Conservation (phyloP, 2,888 invertebrate species). For the Saturnia japonica region DNA sequence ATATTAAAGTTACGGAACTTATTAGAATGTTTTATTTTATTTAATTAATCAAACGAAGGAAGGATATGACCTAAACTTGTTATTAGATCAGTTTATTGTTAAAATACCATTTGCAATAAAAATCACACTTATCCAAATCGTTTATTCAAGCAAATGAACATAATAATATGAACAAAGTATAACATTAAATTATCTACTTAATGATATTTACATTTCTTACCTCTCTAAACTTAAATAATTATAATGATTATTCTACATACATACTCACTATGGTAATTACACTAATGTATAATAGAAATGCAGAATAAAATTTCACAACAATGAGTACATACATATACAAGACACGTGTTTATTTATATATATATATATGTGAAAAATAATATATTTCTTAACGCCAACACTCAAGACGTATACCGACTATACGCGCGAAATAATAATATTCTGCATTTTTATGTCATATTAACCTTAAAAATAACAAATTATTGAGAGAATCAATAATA, state of each 20-base stretch:
- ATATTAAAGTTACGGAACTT: no score
- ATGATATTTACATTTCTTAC: conserved; percentile 80
- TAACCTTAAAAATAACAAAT: conserved; percentile 54
- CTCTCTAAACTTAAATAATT: conserved; percentile 69
- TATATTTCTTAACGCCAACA: conserved; percentile 29
- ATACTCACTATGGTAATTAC: conserved; percentile 69
- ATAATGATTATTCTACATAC: conserved; percentile 64
- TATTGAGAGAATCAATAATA: conserved; percentile 56
- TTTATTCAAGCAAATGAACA: conserved; percentile 82
- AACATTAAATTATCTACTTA: conserved; percentile 82
- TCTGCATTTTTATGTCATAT: conserved; percentile 71
- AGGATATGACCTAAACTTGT: neutral
- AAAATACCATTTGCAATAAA: conserved; percentile 43
- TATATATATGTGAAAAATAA: conserved; percentile 34
- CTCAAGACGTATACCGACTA: conserved; percentile 29
- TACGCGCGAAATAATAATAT: conserved; percentile 54
- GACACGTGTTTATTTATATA: conserved; percentile 16
- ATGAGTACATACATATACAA: conserved; percentile 29
- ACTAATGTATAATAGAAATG: conserved; percentile 62
- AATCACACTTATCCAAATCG: conserved; percentile 75
- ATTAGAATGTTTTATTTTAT: no score
- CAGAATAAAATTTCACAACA: conserved; percentile 56
- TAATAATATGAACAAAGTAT: conserved; percentile 82
- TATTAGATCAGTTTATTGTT: neutral
- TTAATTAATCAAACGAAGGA: no score